phyloP scores from a whole-genome alignment of 64 coral and sea anemone genomes.

The Astreopora myriophthalma region DNA sequence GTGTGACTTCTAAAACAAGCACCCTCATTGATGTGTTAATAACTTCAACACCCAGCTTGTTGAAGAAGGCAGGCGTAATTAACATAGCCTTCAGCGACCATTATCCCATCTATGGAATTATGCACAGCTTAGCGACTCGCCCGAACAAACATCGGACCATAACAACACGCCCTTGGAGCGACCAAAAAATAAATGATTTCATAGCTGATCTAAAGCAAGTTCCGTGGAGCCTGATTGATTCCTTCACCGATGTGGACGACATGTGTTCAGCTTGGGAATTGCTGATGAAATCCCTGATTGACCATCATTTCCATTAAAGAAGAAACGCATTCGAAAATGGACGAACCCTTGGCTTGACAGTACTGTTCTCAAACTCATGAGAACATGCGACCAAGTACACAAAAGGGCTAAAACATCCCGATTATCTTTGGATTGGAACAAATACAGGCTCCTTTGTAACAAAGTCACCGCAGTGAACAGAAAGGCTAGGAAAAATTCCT shows the following conservation, averaged over 20 bases:
- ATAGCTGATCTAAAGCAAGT: not conserved
- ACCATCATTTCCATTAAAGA: not conserved
- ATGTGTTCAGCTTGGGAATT: not conserved
- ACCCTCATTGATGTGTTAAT: not conserved
- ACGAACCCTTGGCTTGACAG: constrained; percentile 19
- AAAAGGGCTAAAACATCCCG: too few species aligned
- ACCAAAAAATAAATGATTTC: not conserved
- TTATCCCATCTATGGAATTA: not conserved
- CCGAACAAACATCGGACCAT: not conserved
- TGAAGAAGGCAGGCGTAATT: not conserved
- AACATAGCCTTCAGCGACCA: not conserved
- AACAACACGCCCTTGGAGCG: not conserved
- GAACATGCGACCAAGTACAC: not conserved
- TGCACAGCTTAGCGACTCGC: not conserved
- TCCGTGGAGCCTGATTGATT: not conserved
- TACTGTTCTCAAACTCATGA: not conserved
- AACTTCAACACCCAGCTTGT: not conserved
- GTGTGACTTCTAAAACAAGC: too few species aligned
- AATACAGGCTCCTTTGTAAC: too few species aligned
- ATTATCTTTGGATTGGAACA: too few species aligned
- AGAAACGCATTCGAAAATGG: not conserved
- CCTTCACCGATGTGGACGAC: not conserved
- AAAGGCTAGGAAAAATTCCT: not conserved
- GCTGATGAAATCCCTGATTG: not conserved
- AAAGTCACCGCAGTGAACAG: not conserved